phyloP scores from a whole-genome alignment of 2,113 vertebrate genomes.

The Leptocoma aspasia region DNA sequence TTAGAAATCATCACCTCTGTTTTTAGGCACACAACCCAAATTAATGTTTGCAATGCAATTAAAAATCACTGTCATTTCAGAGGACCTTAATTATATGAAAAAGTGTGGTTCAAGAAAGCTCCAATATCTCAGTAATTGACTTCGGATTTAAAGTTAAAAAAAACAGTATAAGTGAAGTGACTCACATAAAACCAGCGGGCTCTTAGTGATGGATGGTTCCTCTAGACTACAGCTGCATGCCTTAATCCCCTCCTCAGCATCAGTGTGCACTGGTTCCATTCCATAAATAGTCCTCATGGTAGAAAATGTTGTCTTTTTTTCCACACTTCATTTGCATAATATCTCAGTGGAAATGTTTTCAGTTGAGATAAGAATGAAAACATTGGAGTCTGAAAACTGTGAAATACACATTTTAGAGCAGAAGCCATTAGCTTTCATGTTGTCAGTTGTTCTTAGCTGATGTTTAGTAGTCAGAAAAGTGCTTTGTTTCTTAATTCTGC shows the following conservation, averaged over 20 bases:
- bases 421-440: not conserved
- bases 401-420: not conserved
- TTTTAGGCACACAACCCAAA: not conserved
- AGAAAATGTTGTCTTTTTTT: conserved; percentile 9
- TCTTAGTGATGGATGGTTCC: not conserved
- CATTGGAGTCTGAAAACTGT: not conserved
- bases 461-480: not conserved
- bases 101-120: not conserved
- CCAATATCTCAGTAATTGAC: conserved; percentile 19
- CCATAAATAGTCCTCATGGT: not conserved
- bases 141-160: not conserved
- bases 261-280: not conserved
- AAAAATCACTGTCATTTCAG: conserved; percentile 53
- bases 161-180: not conserved
- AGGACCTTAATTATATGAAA: conserved; percentile 9
- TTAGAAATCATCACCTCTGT: not conserved
- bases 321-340: not conserved
- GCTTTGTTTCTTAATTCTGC: not conserved
- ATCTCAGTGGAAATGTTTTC: not conserved
- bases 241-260: not conserved
- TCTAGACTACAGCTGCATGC: not conserved
- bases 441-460: not conserved
- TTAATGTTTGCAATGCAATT: conserved; percentile 47
- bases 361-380: not conserved
- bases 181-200: not conserved